Evolutionary conservation across 2,113 vertebrate genomes (phyloP).

Genomic region (Mobula birostris): DNA sequence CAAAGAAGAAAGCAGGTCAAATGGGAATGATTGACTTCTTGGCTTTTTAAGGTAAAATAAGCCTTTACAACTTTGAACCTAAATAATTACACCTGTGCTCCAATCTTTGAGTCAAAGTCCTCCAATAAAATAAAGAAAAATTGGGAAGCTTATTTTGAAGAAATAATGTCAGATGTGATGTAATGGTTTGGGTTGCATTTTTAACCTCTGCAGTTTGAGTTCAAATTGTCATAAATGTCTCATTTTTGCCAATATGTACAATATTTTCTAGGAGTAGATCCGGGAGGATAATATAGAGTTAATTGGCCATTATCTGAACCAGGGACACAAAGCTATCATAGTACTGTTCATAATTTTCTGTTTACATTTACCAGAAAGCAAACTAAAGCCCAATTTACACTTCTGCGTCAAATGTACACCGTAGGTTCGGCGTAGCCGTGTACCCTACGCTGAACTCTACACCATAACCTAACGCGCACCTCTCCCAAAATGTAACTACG

Average conservation of each 20-base stretch:
- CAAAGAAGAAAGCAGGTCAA: background rate
- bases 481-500: too few species aligned
- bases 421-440: too few species aligned
- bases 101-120: background rate
- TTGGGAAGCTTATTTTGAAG: background rate
- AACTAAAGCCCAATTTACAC: background rate
- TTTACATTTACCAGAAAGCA: background rate
- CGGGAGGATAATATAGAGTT: too few species aligned
- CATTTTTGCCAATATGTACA: background rate
- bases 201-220: background rate
- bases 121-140: background rate
- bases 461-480: too few species aligned
- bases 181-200: background rate
- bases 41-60: conserved; percentile 21
- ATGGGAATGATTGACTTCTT: conserved; percentile 18
- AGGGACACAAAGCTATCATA: background rate
- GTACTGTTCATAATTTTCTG: background rate
- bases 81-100: background rate
- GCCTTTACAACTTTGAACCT: background rate
- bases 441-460: too few species aligned
- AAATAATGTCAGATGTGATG: background rate
- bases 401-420: too few species aligned
- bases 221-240: background rate
- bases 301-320: background rate
- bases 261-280: background rate